Base-by-base conservation (phyloP, 2,888 invertebrate genomes). In the Noctua fimbriata region DNA sequence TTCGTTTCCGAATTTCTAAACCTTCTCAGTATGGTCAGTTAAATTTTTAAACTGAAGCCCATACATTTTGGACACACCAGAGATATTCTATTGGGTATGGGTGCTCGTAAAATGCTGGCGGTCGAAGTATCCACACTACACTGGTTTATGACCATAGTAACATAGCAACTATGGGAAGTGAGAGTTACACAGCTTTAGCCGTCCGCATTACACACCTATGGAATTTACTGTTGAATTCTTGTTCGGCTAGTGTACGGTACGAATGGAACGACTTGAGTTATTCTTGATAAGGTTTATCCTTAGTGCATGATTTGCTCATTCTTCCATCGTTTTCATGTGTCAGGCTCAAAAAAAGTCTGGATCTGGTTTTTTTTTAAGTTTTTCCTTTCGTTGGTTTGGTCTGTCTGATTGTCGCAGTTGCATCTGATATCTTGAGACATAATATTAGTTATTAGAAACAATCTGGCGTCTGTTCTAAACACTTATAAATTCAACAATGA, bases 131-230 rank as follows among this genome's bases (percentile, higher is more conserved):
- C 60, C 49, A 74, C 73, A 49, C 67, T 44, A 73, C 81, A 84
- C 58, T 77, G 81, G 73, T 85, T 85, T 84, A 84, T 81, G 73
- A 60, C 67, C 70, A 73, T 67, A 60, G 47, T 65, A 66, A n/a
- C 82, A 73, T 70, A 55, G 49, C 69, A 66, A n/a, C 82, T 55
- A 72, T 63, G 60, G 58, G 58, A 49, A 67, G 70, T 73, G 70
- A 76, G 83, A 80, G 60, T 73, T 80, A 28, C 36, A 73, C 80
- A 47, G 75, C 75, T 73, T 69, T 60, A 60, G 72, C 36, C 49
- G 72, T 72, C 80, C 65, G 60, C 76, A 49, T 83, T 71, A 73
- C 73, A 84, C 76, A 76, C 73, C 76, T 73, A 60, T 63, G 85
- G 81, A 81, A 81, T 83, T 76, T 67, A 76, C 49, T 80, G 69